Evolutionary conservation across 2,797 vertebrate species (phyloP), one percentile per base, ranked within the genome.

Genomic region (Semotilus atromaculatus): DNA sequence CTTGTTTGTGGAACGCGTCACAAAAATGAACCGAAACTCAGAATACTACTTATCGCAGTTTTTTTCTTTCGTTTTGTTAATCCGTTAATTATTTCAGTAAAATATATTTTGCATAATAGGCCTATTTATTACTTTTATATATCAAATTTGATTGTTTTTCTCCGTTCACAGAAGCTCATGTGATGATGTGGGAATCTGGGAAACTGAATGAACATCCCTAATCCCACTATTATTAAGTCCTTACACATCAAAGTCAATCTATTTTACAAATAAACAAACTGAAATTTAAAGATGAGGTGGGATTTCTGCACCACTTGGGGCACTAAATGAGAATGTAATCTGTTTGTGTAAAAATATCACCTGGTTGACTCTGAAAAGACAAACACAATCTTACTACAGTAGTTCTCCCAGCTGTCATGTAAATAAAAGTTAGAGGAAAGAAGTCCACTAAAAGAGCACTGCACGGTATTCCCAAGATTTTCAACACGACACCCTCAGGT

Each of bases 401-500:
- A 16, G 21, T 29, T 7, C 29, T 60, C 11, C 40, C 11, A 36
- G 62, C 3, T 29, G n/a, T 64, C 75, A 18, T 4, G n/a, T 40
- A 43, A 26, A 62, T 64, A 13, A 64, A 21, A 9, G n/a, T 38
- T 19, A 43, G 62, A 51, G n/a, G 40, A 60, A 43, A 81, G n/a
- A 60, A 4, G 1, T 89, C 89, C 77, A 87, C 87, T 90, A 88
- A 90, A 89, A 88, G 85, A 79, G 31, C 7, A 14, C 81, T 78
- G 43, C 86, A 89, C 43, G 43, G 90, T 90, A 92, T 92, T 94
- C 92, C 91, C 90, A 88, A 88, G 86, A 91, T 53, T 85, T 85
- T 81, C 88, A 86, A 90, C 90, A 88, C 83, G 86, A 82, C 85
- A 81, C 90, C 94, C 92, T 92, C 90, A 91, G 93, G 94, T 92